A percentile compares a stretch with the other conserved stretches of the same genome.
Conservation (phyloP, 2,888 invertebrate genomes). For the Mythimna pallens region DNA sequence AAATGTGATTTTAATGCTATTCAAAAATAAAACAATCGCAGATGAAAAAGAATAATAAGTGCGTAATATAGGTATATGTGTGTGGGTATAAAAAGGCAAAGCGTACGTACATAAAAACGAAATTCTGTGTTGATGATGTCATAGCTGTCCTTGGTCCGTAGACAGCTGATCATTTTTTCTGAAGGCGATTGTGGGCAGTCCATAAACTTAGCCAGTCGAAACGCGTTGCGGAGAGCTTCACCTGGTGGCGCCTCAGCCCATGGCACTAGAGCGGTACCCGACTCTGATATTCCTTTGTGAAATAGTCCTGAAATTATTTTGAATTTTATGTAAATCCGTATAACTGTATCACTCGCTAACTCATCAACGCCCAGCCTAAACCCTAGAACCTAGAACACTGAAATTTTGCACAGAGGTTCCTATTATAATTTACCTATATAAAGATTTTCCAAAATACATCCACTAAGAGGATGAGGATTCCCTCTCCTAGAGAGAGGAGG, state of each 20-base stretch:
- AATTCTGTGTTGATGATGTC: slow-evolving; percentile 92
- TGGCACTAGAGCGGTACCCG: slow-evolving; percentile 93
- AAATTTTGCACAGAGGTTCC: too few relatives aligned
- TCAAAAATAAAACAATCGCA: slow-evolving; percentile 3
- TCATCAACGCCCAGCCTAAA: too few relatives aligned
- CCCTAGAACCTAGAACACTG: too few relatives aligned
- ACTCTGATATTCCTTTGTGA: slow-evolving; percentile 94
- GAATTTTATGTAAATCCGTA: too few relatives aligned
- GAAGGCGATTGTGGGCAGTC: slow-evolving; percentile 90
- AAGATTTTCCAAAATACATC: too few relatives aligned
- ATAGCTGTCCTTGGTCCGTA: slow-evolving; percentile 91
- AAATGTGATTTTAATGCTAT: not conserved
- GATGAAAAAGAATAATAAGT: not conserved
- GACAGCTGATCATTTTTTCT: slow-evolving; percentile 90
- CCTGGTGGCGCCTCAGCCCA: slow-evolving; percentile 92
- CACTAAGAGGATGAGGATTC: too few relatives aligned
- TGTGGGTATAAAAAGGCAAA: slow-evolving; percentile 3
- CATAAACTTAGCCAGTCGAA: slow-evolving; percentile 91
- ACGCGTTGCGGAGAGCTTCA: slow-evolving; percentile 90
- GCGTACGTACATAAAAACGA: slow-evolving; percentile 92
- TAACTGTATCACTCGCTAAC: too few relatives aligned
- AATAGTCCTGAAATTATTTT: slow-evolving; percentile 91
- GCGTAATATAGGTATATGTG: not conserved
- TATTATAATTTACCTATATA: too few relatives aligned
- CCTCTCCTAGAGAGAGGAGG: too few relatives aligned